Evolutionary conservation across 2,888 invertebrate genomes (phyloP), one percentile per base, ranked within the genome.

Genomic region (Blera fallax): DNA sequence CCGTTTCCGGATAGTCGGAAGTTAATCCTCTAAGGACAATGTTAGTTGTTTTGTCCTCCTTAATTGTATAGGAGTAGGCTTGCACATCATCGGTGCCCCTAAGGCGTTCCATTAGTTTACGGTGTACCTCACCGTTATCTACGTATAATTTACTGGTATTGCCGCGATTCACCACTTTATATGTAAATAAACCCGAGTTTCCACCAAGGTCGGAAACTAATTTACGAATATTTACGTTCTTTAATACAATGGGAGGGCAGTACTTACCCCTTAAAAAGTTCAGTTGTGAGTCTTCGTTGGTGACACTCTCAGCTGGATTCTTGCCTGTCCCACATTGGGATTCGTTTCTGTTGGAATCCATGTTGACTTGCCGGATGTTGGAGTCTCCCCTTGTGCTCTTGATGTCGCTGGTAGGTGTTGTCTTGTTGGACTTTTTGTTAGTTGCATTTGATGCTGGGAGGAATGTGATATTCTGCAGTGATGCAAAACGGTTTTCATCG

Each of bases 161-260:
- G 1, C 45, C 48, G 0, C 34, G 5, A n/a, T 48, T 48, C 34
- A 48, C 27, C 0, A 67, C 11, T 52, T 16, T 67, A 7, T 64
- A 64, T 3, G 27, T 16, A 18, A 45, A 62, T n/a, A 45, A 10
- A 11, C 32, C 48, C 2, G 64, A 64, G 1, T 52, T 67, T 1
- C 18, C 40, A 37, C 37, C 24, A 16, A 67, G 14, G 8, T 52
- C 67, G 0, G 2, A 21, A 5, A 40, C 0, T 11, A 54, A 27
- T 52, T 54, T 67, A 4, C 67, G n/a, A 16, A 54, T 16, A 27
- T 67, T 16, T 11, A 67, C 52, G 10, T 67, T 67, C 27, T 3
- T 52, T 14, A 52, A 14, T 29, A 54, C 14, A 29, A 29, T 27
- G 0, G 52, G 14, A n/a, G n/a, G n/a, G n/a, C n/a, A n/a, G n/a